Percentiles rank a stretch among this genome's conserved stretches.
phyloP scores from a whole-genome alignment of 2,113 vertebrate species.

The Holacanthus passer region DNA sequence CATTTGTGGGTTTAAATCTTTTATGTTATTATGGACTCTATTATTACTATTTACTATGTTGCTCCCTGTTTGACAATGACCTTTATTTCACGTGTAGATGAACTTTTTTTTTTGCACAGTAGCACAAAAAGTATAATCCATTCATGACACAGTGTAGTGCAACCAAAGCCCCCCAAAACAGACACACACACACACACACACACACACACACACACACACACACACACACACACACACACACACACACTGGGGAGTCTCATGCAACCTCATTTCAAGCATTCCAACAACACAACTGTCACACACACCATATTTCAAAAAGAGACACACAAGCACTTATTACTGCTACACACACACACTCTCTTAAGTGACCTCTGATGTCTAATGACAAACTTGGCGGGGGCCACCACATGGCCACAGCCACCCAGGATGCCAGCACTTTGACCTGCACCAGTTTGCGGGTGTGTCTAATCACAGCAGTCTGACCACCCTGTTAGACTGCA shows the following conservation, averaged over 20 bases:
- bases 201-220: conserved; percentile 2
- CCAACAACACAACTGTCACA: conserved; percentile 13
- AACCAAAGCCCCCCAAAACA: not conserved
- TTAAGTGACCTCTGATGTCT: conserved; percentile 62
- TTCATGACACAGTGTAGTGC: not conserved
- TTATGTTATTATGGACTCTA: not conserved
- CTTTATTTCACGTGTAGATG: too few species aligned
- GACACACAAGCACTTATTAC: not conserved
- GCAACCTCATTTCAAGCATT: not conserved
- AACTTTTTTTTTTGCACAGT: too few species aligned
- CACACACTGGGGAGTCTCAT: not conserved
- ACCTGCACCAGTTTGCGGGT: conserved; percentile 68
- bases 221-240: conserved; percentile 4
- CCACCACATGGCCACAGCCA: conserved; percentile 67
- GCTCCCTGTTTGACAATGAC: not conserved
- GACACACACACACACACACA: conserved; percentile 3
- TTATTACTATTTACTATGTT: not conserved
- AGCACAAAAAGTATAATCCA: not conserved
- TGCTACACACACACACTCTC: conserved; percentile 1
- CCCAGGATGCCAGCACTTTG: conserved; percentile 70
- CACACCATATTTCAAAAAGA: conserved; percentile 1
- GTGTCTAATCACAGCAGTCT: conserved; percentile 64
- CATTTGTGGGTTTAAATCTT: not conserved
- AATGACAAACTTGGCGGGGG: conserved; percentile 55
- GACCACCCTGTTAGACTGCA: conserved; percentile 69